Percentiles rank a stretch among this genome's conserved stretches.
Evolutionary conservation across 2,113 vertebrate genomes (phyloP).

Genomic region (Fregetta grallaria): DNA sequence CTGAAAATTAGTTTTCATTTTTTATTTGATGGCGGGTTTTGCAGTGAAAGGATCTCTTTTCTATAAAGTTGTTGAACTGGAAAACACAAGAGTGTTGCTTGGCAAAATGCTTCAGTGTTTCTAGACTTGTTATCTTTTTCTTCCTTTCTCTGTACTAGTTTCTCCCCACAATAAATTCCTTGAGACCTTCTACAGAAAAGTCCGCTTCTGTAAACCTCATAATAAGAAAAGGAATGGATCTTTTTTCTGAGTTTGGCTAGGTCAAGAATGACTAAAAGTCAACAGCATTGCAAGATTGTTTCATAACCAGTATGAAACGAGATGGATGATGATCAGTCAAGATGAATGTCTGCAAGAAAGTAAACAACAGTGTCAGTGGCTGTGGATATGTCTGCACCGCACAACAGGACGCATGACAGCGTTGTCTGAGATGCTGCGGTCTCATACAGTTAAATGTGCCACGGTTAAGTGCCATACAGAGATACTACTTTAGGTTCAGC

Average conservation of each 20-base stretch:
- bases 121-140: background rate
- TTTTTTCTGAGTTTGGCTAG: background rate
- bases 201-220: background rate
- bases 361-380: background rate
- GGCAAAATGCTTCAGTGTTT: background rate
- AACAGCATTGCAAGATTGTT: background rate
- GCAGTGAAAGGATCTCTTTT: background rate
- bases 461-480: background rate
- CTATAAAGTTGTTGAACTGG: background rate
- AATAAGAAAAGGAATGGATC: background rate
- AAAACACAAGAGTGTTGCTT: background rate
- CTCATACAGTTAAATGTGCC: background rate
- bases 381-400: background rate
- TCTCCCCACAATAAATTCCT: background rate
- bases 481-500: background rate
- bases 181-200: background rate
- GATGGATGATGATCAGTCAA: background rate
- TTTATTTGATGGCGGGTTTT: background rate
- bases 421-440: background rate
- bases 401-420: background rate
- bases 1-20: background rate
- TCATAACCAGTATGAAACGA: background rate
- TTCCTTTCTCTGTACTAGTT: background rate
- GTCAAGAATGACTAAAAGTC: background rate
- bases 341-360: background rate